These are phyloP conservation scores for Zosterops pallidus DNA, from an alignment of 2,113 vertebrate species.

Conservation along the genomic window DNA sequence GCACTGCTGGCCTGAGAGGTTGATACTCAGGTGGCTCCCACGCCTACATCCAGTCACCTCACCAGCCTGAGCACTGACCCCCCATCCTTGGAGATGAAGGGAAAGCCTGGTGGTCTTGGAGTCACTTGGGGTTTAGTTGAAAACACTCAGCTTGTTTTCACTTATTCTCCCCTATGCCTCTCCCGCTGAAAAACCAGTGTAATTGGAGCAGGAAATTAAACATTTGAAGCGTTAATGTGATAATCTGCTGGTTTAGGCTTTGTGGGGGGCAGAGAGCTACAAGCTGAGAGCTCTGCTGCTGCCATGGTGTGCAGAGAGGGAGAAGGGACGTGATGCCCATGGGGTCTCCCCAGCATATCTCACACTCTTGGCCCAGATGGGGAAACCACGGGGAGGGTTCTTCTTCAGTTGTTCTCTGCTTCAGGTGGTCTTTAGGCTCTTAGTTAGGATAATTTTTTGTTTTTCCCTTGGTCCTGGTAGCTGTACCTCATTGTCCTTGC, in stretches of 20 bases:
- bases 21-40: not conserved
- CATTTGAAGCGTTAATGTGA: conserved; percentile 52
- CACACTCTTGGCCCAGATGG: not conserved
- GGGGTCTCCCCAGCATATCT: fast-evolving
- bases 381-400: not conserved
- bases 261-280: not conserved
- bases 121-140: not conserved
- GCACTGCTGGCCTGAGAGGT: not conserved
- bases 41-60: not conserved
- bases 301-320: fast-evolving
- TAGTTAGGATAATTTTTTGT: not conserved
- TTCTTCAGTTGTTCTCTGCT: fast-evolving
- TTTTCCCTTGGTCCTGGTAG: not conserved
- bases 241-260: conserved; percentile 50
- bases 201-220: conserved; percentile 63
- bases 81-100: fast-evolving
- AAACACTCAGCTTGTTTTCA: not conserved
- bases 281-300: not conserved
- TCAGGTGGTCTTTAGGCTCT: not conserved
- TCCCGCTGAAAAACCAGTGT: conserved; percentile 7
- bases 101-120: not conserved
- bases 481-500: fast-evolving
- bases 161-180: not conserved
- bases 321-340: fast-evolving
- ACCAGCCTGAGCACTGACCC: fast-evolving